phyloP scores from a whole-genome alignment of 1,140 invertebrate genomes.

The Papilio polyxenes region DNA sequence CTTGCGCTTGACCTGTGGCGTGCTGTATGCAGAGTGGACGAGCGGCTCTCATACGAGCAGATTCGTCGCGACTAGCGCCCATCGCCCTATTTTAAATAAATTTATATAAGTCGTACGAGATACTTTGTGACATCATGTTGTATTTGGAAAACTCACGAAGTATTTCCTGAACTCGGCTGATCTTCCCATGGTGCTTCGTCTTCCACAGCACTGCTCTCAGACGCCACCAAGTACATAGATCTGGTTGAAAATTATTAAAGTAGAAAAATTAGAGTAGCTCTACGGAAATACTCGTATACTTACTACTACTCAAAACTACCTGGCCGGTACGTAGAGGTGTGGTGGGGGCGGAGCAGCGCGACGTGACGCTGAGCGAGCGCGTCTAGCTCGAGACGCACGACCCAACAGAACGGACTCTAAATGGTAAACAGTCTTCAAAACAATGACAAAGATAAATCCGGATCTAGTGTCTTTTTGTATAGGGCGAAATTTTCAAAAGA shows the following conservation, averaged over 20 bases:
- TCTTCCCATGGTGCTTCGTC: conserved; percentile 71
- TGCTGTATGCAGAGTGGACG: conserved; percentile 68
- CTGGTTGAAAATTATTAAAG: conserved; percentile 43
- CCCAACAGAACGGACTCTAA: conserved; percentile 68
- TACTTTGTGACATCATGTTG: neutral
- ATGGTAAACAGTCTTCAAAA: neutral
- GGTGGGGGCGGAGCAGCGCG: conserved; percentile 67
- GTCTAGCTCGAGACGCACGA: conserved; percentile 62
- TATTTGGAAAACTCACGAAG: conserved; percentile 60
- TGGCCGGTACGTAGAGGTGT: conserved; percentile 71
- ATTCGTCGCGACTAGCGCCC: conserved; percentile 49
- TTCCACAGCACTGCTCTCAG: conserved; percentile 74
- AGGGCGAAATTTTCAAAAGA: no score
- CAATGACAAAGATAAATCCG: no score
- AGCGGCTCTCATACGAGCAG: conserved; percentile 53
- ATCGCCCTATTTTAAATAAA: conserved; percentile 44
- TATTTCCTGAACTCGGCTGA: conserved; percentile 63
- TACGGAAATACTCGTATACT: neutral
- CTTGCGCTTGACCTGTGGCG: conserved; percentile 59
- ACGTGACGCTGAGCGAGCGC: conserved; percentile 65
- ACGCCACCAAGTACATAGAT: conserved; percentile 75
- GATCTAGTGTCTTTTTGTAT: no score
- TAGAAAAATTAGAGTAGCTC: neutral
- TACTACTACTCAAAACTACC: no score
- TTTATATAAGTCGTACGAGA: neutral